Evolutionary conservation across 2,797 vertebrate species (phyloP), one percentile per base, ranked within the genome.

Genomic region (Xerus rutilus): DNA sequence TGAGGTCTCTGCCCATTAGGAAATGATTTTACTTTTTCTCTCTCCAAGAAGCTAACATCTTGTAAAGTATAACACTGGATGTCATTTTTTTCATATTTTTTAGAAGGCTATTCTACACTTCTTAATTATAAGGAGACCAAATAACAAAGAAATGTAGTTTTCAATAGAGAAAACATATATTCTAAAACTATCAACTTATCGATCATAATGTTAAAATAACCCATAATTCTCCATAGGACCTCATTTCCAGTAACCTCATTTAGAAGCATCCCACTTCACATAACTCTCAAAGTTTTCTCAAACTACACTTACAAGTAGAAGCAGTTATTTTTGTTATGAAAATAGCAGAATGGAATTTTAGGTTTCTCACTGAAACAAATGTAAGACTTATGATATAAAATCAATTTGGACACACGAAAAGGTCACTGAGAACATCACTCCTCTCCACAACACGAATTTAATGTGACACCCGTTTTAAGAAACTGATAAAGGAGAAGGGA

Each of bases 321-420:
- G 20, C n/a, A 73, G 69, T 67, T 89, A 35, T 21, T 91, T 90
- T 78, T 90, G 28, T 88, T 90, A 65, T 17, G 8, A 32, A 62
- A 84, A 10, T 59, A 32, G 59, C 39, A 95, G 28, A 54, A 18
- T 54, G 14, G 14, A 73, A 32, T 45, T 93, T 45, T 28, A 89
- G 20, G 32, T 81, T 89, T 94, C 74, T 91, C 73, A 78, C 43
- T 49, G 57, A 90, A 82, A 64, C 78, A 96, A 78, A 91, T 57
- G 0, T 45, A 92, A 32, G 69, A 91, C 21, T 86, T 52, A 87
- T 69, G 49, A 65, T 47, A 70, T 45, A 35, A 73, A 32, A 65
- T 65, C 57, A 74, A 83, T 1, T 54, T 13, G 32, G 72, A 81
- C 18, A 49, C 25, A 93, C 13, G 12, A 64, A 73, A 70, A 28